phyloP scores from a whole-genome alignment of 2,113 vertebrate genomes.

The Mesembrinibis cayennensis region DNA sequence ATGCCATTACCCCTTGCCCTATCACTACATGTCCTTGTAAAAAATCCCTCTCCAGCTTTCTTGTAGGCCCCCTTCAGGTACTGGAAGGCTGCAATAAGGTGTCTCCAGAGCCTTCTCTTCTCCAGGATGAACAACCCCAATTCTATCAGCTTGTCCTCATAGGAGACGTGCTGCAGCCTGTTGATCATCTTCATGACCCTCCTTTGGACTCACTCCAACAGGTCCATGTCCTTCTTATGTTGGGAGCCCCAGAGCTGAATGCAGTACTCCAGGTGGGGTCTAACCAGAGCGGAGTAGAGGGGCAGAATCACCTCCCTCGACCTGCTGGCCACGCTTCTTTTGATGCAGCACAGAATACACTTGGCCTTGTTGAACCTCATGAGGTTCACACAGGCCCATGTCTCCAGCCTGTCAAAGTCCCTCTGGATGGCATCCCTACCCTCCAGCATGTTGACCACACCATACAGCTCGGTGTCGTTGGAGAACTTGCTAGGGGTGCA shows the following conservation, averaged over 20 bases:
- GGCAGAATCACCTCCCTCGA: neutral
- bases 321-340: neutral
- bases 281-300: neutral
- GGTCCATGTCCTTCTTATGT: neutral
- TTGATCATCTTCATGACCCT: neutral
- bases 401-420: neutral
- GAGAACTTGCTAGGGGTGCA: neutral
- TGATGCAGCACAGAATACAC: neutral
- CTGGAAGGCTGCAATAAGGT: neutral
- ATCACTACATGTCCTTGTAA: no score
- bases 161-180: neutral
- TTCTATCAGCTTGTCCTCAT: neutral
- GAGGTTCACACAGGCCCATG: neutral
- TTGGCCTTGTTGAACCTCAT: neutral
- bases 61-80: neutral
- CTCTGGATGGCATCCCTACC: neutral
- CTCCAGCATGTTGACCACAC: neutral
- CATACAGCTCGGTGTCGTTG: neutral
- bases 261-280: neutral
- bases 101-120: no score
- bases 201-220: neutral
- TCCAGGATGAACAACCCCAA: neutral
- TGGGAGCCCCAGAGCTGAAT: neutral
- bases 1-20: no score
- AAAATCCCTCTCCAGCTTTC: neutral